Evolutionary conservation across 2,113 vertebrate genomes (phyloP).

Genomic region (Taxidea taxus): DNA sequence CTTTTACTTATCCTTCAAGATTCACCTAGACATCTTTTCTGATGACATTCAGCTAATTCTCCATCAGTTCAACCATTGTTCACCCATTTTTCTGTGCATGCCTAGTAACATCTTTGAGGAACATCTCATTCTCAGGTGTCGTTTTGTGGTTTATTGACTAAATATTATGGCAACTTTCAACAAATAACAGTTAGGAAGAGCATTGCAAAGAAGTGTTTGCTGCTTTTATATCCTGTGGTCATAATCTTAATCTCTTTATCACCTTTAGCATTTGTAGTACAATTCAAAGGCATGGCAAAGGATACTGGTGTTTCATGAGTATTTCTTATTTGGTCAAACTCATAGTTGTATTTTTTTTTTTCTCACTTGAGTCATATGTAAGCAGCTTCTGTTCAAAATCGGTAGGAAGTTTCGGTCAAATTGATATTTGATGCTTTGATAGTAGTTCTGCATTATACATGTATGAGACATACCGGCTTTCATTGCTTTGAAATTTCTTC

Average conservation of each 20-base stretch:
- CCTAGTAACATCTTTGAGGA: neutral
- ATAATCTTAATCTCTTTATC: neutral
- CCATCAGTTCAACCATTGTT: neutral
- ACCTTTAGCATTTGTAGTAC: neutral
- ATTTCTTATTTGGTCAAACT: neutral
- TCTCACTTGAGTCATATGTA: neutral
- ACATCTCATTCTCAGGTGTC: neutral
- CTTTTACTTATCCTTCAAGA: neutral
- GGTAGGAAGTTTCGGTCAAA: neutral
- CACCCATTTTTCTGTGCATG: neutral
- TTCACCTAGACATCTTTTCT: neutral
- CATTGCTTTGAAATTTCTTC: neutral
- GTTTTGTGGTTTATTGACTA: neutral
- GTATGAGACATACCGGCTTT: neutral
- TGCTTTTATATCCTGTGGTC: no score
- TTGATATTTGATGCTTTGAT: neutral
- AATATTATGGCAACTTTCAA: neutral
- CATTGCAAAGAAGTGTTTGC: neutral
- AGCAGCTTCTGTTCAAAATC: constrained; percentile 5
- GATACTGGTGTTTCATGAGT: neutral
- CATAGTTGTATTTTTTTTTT: neutral
- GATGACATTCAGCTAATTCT: neutral
- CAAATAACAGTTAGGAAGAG: neutral
- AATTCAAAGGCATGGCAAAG: neutral
- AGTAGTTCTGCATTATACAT: neutral